A percentile compares a stretch with the other conserved stretches of the same genome.
Conservation (phyloP, 2,797 vertebrate species). For the Distichodus sexfasciatus region DNA sequence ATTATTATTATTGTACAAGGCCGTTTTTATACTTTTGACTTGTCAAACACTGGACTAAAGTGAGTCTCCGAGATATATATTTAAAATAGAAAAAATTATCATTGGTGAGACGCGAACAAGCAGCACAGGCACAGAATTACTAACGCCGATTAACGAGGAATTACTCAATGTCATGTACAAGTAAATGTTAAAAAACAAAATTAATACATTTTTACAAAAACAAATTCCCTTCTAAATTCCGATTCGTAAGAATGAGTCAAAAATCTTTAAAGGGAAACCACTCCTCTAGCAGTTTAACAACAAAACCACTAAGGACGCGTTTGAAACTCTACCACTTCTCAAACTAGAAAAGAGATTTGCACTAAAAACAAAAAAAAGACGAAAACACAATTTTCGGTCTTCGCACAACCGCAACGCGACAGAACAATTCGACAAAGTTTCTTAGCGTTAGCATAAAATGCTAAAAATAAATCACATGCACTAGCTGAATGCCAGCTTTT, state of each 20-base stretch:
- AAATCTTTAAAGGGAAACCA: slow-evolving; percentile 46
- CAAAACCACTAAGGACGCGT: slow-evolving; percentile 57
- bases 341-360: slow-evolving; percentile 82
- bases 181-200: slow-evolving; percentile 39
- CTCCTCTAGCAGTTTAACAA: slow-evolving; percentile 56
- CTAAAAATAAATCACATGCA: slow-evolving; percentile 52
- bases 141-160: slow-evolving; percentile 57
- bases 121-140: slow-evolving; percentile 67
- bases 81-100: slow-evolving; percentile 63
- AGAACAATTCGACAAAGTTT: slow-evolving; percentile 57
- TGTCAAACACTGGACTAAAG: slow-evolving; percentile 99
- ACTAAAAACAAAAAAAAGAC: too few species aligned
- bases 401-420: too few species aligned
- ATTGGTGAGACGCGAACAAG: slow-evolving; percentile 69
- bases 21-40: slow-evolving; percentile 92
- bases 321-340: slow-evolving; percentile 69
- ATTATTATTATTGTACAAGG: slow-evolving; percentile 76
- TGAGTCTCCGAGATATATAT: slow-evolving; percentile 79
- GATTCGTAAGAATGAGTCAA: neutral
- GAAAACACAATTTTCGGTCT: slow-evolving; percentile 75
- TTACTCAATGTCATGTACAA: slow-evolving; percentile 26
- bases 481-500: slow-evolving; percentile 59
- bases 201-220: too few species aligned
- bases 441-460: slow-evolving; percentile 48
- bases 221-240: neutral